These are phyloP conservation scores for Vollenhovia emeryi DNA, from an alignment of 1,140 invertebrate genomes.

Conservation along the genomic window DNA sequence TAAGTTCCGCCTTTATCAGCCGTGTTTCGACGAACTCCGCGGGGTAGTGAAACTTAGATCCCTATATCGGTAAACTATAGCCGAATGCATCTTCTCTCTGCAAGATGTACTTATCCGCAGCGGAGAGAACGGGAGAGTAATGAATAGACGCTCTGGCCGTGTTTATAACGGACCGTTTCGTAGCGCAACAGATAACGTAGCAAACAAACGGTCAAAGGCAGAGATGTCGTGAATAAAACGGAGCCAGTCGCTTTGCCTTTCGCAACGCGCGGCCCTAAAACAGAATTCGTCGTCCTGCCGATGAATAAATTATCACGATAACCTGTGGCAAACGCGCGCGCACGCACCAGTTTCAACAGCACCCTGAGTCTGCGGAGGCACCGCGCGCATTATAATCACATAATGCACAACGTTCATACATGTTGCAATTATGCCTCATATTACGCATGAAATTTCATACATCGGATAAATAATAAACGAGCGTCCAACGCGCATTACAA, in stretches of 20 bases:
- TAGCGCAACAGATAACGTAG: slow-evolving; percentile 47
- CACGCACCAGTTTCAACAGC: not conserved
- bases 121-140: not conserved
- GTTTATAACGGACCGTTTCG: not conserved
- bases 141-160: slow-evolving; percentile 8
- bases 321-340: not conserved
- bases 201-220: slow-evolving; percentile 6
- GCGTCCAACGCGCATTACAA: slow-evolving; percentile 3
- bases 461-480: slow-evolving; percentile 26
- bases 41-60: slow-evolving; percentile 54
- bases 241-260: not conserved
- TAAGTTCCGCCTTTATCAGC: slow-evolving; percentile 72
- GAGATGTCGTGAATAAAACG: slow-evolving; percentile 22
- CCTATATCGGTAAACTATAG: not conserved
- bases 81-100: slow-evolving; percentile 44
- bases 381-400: slow-evolving; percentile 12
- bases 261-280: not conserved
- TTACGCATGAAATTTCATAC: slow-evolving; percentile 41
- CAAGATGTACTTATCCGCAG: slow-evolving; percentile 39
- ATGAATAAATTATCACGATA: slow-evolving; percentile 50
- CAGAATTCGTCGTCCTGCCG: slow-evolving; percentile 5
- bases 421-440: slow-evolving; percentile 37
- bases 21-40: slow-evolving; percentile 62
- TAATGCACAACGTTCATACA: slow-evolving; percentile 29
- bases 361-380: not conserved